These are phyloP conservation scores for Eurois occulta DNA, from an alignment of 2,888 invertebrate species.

Conservation along the genomic window DNA sequence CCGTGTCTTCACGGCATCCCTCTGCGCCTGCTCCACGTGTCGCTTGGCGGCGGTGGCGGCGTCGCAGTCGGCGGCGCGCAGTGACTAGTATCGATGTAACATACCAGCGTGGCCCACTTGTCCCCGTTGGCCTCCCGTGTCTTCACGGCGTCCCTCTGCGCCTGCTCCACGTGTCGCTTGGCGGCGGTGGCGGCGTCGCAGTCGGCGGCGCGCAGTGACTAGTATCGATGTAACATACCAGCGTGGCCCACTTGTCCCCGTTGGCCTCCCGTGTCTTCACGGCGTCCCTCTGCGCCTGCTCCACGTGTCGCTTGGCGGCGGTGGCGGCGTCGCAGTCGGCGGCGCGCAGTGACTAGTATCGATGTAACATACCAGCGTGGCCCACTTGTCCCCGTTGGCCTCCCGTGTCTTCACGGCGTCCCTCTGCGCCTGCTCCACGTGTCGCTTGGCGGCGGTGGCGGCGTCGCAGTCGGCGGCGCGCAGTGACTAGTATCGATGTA, in stretches of 20 bases:
- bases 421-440: slow-evolving; percentile 98
- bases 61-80: slow-evolving; percentile 93
- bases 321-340: slow-evolving; percentile 97
- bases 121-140: slow-evolving; percentile 93
- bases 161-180: slow-evolving; percentile 97
- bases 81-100: not conserved
- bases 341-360: slow-evolving; percentile 89
- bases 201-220: slow-evolving; percentile 86
- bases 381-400: slow-evolving; percentile 94
- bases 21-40: slow-evolving; percentile 97
- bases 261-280: slow-evolving; percentile 95
- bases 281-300: slow-evolving; percentile 98
- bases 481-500: not conserved
- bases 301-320: slow-evolving; percentile 96
- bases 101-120: slow-evolving; percentile 95
- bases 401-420: slow-evolving; percentile 96
- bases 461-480: slow-evolving; percentile 94
- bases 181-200: slow-evolving; percentile 98
- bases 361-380: slow-evolving; percentile 92
- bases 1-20: slow-evolving; percentile 96
- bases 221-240: slow-evolving; percentile 90
- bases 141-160: slow-evolving; percentile 98
- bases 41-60: slow-evolving; percentile 98
- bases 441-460: slow-evolving; percentile 97
- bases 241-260: slow-evolving; percentile 95